Evolutionary conservation across 92 coral and sea anemone genomes (phyloP).

Genomic region (Anthopleura xanthogrammica): DNA sequence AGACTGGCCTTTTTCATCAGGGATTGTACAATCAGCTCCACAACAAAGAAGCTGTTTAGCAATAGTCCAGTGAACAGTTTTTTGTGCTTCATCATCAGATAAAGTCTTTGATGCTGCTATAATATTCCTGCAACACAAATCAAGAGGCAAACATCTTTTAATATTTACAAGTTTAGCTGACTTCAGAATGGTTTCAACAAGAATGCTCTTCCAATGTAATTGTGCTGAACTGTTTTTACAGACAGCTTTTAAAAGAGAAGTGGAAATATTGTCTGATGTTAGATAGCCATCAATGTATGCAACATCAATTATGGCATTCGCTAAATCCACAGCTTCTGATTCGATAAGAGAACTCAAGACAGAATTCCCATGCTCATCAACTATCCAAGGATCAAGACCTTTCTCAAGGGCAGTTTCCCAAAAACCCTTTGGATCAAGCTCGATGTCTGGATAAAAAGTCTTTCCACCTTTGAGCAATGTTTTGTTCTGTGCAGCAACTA

Average conservation of each 20-base stretch:
- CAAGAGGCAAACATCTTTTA: background rate
- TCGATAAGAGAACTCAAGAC: background rate
- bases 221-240: slow-evolving; percentile 7
- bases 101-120: background rate
- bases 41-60: slow-evolving; percentile 6
- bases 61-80: background rate
- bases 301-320: background rate
- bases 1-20: too few species aligned
- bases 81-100: too few species aligned
- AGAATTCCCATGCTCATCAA: slow-evolving; percentile 7
- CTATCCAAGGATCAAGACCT: background rate
- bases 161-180: background rate
- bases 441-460: background rate
- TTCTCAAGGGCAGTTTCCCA: background rate
- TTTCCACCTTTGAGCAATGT: background rate
- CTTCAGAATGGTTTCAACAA: slow-evolving; percentile 10
- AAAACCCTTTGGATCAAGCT: slow-evolving; percentile 10
- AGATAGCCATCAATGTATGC: background rate
- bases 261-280: background rate
- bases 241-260: background rate
- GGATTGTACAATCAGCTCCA: too few species aligned
- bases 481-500: background rate
- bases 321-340: background rate
- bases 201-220: slow-evolving; percentile 1
- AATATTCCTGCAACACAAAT: slow-evolving; percentile 3